phyloP scores from a whole-genome alignment of 92 coral and sea anemone genomes.

The Parazoanthus darwini region DNA sequence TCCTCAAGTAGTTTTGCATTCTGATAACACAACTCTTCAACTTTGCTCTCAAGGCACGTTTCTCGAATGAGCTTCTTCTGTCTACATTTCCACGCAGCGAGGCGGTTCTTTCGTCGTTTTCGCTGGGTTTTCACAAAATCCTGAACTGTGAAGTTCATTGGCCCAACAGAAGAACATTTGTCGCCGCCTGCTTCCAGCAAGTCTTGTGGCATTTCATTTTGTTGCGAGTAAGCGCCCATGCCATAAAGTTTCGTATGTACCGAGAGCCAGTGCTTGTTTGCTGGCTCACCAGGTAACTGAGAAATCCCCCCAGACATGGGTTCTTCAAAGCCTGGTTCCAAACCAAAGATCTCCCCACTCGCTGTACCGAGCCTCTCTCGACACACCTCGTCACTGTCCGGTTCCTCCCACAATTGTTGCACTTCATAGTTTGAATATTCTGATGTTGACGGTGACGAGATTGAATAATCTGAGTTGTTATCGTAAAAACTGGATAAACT shows the following conservation, averaged over 20 bases:
- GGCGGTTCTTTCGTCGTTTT: conserved; percentile 56
- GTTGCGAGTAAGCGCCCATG: conserved; percentile 49
- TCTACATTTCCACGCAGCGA: conserved; percentile 74
- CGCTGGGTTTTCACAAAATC: conserved; percentile 58
- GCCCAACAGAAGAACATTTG: neutral
- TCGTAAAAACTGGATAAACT: conserved; percentile 48
- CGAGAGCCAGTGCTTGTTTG: conserved; percentile 64
- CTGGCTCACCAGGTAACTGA: conserved; percentile 40
- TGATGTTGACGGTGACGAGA: conserved; percentile 49
- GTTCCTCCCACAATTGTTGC: conserved; percentile 18
- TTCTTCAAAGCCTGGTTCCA: conserved; percentile 31
- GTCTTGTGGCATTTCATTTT: conserved; percentile 31
- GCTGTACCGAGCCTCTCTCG: neutral
- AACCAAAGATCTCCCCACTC: conserved; percentile 6
- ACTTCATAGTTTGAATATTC: conserved; percentile 38
- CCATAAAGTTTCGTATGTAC: conserved; percentile 58
- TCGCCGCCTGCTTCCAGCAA: neutral
- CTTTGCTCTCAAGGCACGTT: conserved; percentile 57
- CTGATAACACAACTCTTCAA: conserved; percentile 61
- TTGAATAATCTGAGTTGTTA: conserved; percentile 59
- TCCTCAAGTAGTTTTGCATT: conserved; percentile 66
- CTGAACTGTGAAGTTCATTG: conserved; percentile 40
- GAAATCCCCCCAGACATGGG: conserved; percentile 19
- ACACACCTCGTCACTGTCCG: neutral
- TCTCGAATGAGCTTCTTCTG: conserved; percentile 68